A percentile compares a stretch with the other conserved stretches of the same genome.
Evolutionary conservation across 2,888 invertebrate species (phyloP).

Genomic region (Chrysotoxum bicinctum): DNA sequence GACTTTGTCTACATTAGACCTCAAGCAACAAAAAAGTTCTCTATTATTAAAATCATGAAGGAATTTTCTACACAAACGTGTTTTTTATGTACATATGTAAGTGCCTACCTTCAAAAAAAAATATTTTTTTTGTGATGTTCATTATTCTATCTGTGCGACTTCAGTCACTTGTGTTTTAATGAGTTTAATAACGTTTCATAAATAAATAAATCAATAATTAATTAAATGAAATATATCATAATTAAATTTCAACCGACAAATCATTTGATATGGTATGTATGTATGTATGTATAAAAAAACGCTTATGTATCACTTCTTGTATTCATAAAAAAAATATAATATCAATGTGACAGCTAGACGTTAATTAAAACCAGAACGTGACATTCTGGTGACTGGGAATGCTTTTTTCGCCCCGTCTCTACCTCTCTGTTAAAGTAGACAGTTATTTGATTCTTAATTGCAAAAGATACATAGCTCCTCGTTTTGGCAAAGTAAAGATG

Average conservation of each 20-base stretch:
- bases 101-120: too few species aligned
- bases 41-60: too few species aligned
- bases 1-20: too few species aligned
- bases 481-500: not conserved
- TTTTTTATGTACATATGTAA: too few species aligned
- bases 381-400: not conserved
- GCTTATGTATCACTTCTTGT: not conserved
- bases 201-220: conserved; percentile 10
- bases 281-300: not conserved
- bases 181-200: not conserved
- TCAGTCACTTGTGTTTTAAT: not conserved
- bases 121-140: too few species aligned
- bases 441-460: conserved; percentile 8
- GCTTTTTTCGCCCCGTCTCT: not conserved
- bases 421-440: not conserved
- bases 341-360: conserved; percentile 47
- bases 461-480: not conserved
- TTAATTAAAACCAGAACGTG: conserved; percentile 60
- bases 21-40: too few species aligned
- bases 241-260: conserved; percentile 7
- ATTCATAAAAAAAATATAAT: not conserved
- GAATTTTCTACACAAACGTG: too few species aligned
- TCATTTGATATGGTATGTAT: not conserved
- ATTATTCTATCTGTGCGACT: too few species aligned
- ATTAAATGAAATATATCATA: not conserved